Evolutionary conservation across 2,888 invertebrate species (phyloP).

Genomic region (Conistra vaccinii): DNA sequence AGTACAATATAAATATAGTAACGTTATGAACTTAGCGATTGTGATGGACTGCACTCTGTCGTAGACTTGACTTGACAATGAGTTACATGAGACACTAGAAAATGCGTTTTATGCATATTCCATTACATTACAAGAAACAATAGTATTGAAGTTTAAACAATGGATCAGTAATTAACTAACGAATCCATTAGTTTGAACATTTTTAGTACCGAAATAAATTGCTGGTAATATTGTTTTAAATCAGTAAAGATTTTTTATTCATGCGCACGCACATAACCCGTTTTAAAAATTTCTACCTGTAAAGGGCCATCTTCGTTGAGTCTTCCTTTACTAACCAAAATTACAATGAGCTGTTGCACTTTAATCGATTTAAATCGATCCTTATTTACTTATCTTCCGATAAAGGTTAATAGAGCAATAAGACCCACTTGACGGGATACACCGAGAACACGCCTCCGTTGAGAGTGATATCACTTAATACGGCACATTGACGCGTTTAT

Average conservation of each 20-base stretch:
- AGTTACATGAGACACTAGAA: constrained; percentile 16
- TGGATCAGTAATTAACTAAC: constrained; percentile 20
- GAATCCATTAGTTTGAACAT: neutral
- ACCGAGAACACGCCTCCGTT: constrained; percentile 86
- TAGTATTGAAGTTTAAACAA: constrained; percentile 5
- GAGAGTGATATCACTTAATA: constrained; percentile 85
- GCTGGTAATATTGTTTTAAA: neutral
- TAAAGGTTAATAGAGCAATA: constrained; percentile 77
- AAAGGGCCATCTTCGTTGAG: constrained; percentile 82
- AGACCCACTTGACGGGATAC: constrained; percentile 72
- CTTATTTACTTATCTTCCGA: constrained; percentile 72
- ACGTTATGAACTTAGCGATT: constrained; percentile 26
- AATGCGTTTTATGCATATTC: constrained; percentile 2
- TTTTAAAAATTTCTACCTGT: constrained; percentile 78
- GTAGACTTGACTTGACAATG: constrained; percentile 7
- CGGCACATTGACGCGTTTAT: constrained; percentile 83
- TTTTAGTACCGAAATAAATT: neutral
- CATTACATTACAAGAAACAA: constrained; percentile 4
- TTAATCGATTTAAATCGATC: constrained; percentile 66
- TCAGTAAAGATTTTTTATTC: neutral
- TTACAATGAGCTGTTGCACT: constrained; percentile 69
- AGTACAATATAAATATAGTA: neutral
- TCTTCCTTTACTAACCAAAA: constrained; percentile 75
- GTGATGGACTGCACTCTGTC: constrained; percentile 6
- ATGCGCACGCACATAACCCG: constrained; percentile 45